Evolutionary conservation across 2,113 vertebrate species (phyloP).

Genomic region (Xenopus laevis): DNA sequence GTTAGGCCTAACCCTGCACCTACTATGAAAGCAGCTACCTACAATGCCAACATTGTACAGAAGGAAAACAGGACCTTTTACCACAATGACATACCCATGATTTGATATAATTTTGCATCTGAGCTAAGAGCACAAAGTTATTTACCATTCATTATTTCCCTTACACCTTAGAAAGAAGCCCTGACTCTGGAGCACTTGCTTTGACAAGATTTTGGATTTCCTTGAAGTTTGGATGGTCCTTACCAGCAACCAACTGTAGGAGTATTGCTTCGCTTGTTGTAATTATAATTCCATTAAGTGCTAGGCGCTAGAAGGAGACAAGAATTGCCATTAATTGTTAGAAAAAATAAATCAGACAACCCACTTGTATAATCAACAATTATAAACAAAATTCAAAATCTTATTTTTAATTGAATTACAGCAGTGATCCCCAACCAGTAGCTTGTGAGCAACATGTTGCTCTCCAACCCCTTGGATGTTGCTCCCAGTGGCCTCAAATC

Average conservation of each 20-base stretch:
- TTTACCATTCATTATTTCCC: not conserved
- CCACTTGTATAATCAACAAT: too few relatives aligned
- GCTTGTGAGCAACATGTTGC: too few relatives aligned
- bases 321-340: not conserved
- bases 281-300: conserved; percentile 78
- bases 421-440: too few relatives aligned
- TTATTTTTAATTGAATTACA: too few relatives aligned
- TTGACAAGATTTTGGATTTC: conserved; percentile 86
- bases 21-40: too few relatives aligned
- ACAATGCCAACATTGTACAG: not conserved
- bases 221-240: conserved; percentile 87
- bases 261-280: conserved; percentile 83
- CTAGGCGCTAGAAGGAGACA: conserved; percentile 69
- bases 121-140: not conserved
- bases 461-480: too few relatives aligned
- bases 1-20: too few relatives aligned
- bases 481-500: too few relatives aligned
- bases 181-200: conserved; percentile 83
- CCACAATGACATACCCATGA: not conserved
- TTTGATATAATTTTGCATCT: not conserved
- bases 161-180: conserved; percentile 83
- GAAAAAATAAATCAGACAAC: too few relatives aligned
- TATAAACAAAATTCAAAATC: too few relatives aligned
- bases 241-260: conserved; percentile 81
- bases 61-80: not conserved